Evolutionary conservation across 37 sponge, comb jelly and placozoan species (phyloP), one percentile per base, ranked within the genome.

Genomic region (Amphimedon queenslandica): DNA sequence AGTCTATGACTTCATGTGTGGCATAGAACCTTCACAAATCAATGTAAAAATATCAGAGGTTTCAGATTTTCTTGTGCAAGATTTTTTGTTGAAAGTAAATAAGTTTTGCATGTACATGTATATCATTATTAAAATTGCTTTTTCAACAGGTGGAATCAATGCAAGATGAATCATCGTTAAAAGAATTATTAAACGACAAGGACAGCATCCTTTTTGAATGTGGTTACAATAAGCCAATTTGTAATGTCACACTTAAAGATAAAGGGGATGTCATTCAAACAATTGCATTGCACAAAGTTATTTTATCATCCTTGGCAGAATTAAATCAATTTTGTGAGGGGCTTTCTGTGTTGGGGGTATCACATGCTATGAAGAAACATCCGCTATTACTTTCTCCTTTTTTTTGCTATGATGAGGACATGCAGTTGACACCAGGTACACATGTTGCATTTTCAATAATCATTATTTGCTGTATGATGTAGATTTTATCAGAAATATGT

Each of bases 301-400:
- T 63, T 63, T 29, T 63, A 24, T 8, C 20, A 63, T 30, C 64
- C 10, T 11, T 63, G 57, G 68, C 77, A 35, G 77, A 76, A 66
- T 10, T 76, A 24, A 36, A 58, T 63, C 76, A 75, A 41, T 63
- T 75, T 37, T 8, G 18, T 10, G 57, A 63, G 37, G 77, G 77
- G 2, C 57, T 76, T 2, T 11, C 33, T 31, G 57, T 25, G 1
- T 30, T 40, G 8, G 57, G 68, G 41, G 68, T 76, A 3, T 36
- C 64, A 11, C 55, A 40, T 5, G 65, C 29, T 18, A 53, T 76
- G 18, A 47, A 25, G 10, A 4, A 42, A 4, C 34, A 76, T 30
- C 57, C 67, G 4, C 2, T 3, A 5, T 29, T 76, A 3, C 32
- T 76, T 40, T 30, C 2, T 3, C 30, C 64, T 37, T 41, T 63